Evolutionary conservation across 2,888 invertebrate species (phyloP), one percentile per base, ranked within the genome.

Genomic region (Agonopterix subpropinquella): DNA sequence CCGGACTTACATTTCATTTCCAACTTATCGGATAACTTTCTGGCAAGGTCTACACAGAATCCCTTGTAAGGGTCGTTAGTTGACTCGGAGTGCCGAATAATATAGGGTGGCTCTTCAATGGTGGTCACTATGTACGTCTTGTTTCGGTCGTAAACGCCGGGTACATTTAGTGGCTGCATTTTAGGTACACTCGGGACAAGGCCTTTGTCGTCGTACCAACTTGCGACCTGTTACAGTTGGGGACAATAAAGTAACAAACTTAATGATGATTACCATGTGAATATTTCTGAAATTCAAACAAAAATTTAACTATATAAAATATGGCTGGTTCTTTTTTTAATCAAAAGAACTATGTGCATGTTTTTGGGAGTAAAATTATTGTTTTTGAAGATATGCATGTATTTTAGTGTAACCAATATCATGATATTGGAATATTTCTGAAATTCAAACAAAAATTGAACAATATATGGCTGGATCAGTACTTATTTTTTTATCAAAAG

Each of bases 1-100:
- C 5, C 7, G 28, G 28, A 90, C 95, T 93, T 90, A 96, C 96
- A 97, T 71, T 93, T 93, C 62, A 96, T 95, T 58, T 94, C 94
- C 58, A 97, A 89, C 69, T 92, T 93, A 61, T 93, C 92, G 8
- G 96, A 90, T 51, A 98, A 91, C 66, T 95, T 90, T 70, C 94
- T 93, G 4, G 96, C 94, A 47, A 98, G 90, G 73, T 98, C 98
- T 65, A 96, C 95, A 81, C 97, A 97, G 79, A 96, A 98, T 47
- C 98, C 98, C 73, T 93, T 94, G 73, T 92, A 96, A 44, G 92
- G 91, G 59, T 95, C 94, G 70, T 94, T 94, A 48, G 93, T 92
- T 43, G 85, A 84, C 53, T 92, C 93, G 2, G 92, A 90, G 51
- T 92, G 92, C 53, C 91, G 80, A 92, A 95, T 95, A 56, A 96